Base-by-base conservation (phyloP, 2,113 vertebrate species). In the Syrmaticus mikado region DNA sequence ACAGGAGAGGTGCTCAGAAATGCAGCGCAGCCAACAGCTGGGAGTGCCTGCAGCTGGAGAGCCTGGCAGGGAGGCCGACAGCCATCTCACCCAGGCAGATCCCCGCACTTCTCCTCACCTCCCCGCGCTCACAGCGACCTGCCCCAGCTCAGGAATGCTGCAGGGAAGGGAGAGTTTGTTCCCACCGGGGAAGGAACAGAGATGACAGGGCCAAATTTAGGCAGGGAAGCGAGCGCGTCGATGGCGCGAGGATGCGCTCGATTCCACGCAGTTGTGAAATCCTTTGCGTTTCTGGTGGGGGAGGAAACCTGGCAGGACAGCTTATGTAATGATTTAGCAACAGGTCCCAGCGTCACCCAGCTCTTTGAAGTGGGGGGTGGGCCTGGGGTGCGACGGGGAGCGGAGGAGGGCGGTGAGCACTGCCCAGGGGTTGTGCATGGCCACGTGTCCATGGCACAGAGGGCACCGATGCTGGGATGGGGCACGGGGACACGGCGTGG, bases 121-220 rank as follows among this genome's bases (percentile, higher is more conserved):
- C 19, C 30, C 40, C 2, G 2, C 24, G 61, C n/a, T 19, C 1
- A 0, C 53, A 3, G 1, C 45, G 17, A 4, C 6, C 38, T 34
- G 55, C 25, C 38, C 34, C 67, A 75, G 72, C 77, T 79, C 48
- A 32, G 43, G 53, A 73, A 43, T 0, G 0, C 43, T 43, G 32
- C 20, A 15, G 73, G 50, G 57, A 71, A 61, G 50, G 73, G 58
- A 75, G 16, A 55, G 24, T 27, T 38, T 38, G 57, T 66, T 87
- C 78, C 52, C 25, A 24, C 34, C 1, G 0, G 22, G 55, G n/a
- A 53, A 53, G 55, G 43, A 3, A 18, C 71, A 70, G 77, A 48
- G 65, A 19, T 4, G 10, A 34, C 55, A 48, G 40, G 77, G 30
- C 10, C 43, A 61, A 38, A 43, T 57, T 50, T 40, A 34, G 66